Evolutionary conservation across 2,888 invertebrate species (phyloP).

Genomic region (Rhyacophila evoluta): DNA sequence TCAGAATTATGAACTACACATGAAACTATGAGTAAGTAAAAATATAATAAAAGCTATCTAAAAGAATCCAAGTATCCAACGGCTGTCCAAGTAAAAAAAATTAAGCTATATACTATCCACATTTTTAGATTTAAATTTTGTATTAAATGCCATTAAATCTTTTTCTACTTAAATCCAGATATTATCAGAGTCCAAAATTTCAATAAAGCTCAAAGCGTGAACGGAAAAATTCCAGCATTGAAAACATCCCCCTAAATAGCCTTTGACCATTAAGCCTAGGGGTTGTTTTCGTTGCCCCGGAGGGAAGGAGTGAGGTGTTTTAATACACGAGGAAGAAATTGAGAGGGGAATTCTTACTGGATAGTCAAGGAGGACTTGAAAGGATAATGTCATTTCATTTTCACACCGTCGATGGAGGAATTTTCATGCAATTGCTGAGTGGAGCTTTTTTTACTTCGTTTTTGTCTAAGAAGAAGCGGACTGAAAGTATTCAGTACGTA

Average conservation of each 20-base stretch:
- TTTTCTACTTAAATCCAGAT: no score
- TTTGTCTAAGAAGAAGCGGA: constrained; percentile 26
- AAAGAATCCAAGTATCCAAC: no score
- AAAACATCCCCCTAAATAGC: constrained; percentile 34
- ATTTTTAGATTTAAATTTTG: no score
- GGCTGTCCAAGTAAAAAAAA: no score
- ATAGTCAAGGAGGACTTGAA: constrained; percentile 28
- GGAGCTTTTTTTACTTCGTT: neutral
- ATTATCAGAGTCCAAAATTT: neutral
- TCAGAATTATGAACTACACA: no score
- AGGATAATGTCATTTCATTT: constrained; percentile 45
- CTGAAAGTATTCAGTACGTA: neutral
- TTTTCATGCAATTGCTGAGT: constrained; percentile 17
- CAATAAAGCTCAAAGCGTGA: neutral
- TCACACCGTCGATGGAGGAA: constrained; percentile 43
- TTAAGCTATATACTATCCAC: no score
- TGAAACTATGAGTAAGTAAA: no score
- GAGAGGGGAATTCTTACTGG: constrained; percentile 26
- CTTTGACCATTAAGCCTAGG: constrained; percentile 37
- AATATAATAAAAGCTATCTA: no score
- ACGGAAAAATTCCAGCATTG: neutral
- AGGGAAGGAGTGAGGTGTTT: constrained; percentile 34
- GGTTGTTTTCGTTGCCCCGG: constrained; percentile 30
- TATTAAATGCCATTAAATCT: no score
- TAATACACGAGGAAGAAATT: constrained; percentile 37